Percentiles rank a stretch among this genome's conserved stretches.
These are phyloP conservation scores for Lasius platythorax DNA, from an alignment of 2,888 invertebrate genomes.

Conservation along the genomic window DNA sequence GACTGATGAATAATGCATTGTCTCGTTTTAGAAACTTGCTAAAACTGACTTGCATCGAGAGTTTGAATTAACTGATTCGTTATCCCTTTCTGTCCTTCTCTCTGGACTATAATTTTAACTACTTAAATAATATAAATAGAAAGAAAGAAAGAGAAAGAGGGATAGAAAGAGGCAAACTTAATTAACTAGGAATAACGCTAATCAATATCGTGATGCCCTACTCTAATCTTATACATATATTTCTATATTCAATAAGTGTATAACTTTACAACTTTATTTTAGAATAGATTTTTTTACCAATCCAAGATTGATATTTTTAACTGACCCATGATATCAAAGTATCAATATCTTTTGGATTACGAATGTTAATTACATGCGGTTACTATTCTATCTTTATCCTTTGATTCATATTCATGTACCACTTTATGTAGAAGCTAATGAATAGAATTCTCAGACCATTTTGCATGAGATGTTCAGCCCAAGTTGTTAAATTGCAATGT, in stretches of 20 bases:
- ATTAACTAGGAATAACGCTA: not conserved
- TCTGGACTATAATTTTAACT: not conserved
- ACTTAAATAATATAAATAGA: not conserved
- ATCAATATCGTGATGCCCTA: not conserved
- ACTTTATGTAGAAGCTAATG: not conserved
- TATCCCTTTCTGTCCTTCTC: not conserved
- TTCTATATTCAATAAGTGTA: not conserved
- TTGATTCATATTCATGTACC: not conserved
- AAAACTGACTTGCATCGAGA: slow-evolving; percentile 8
- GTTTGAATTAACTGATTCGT: not conserved
- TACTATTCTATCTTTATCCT: not conserved
- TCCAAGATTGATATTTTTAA: not conserved
- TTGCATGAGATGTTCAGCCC: not conserved
- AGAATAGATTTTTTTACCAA: not conserved
- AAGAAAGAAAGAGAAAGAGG: not conserved
- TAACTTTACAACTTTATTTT: not conserved
- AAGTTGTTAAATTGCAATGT: not conserved
- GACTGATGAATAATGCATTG: slow-evolving; percentile 9
- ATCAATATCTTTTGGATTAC: not conserved
- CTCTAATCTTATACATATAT: not conserved
- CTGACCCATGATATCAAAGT: not conserved
- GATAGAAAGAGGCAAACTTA: not conserved
- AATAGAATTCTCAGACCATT: not conserved
- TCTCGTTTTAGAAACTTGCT: not conserved
- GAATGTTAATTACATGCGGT: not conserved